Conservation (phyloP, 1,140 invertebrate genomes). For the Drosophila ananassae region DNA sequence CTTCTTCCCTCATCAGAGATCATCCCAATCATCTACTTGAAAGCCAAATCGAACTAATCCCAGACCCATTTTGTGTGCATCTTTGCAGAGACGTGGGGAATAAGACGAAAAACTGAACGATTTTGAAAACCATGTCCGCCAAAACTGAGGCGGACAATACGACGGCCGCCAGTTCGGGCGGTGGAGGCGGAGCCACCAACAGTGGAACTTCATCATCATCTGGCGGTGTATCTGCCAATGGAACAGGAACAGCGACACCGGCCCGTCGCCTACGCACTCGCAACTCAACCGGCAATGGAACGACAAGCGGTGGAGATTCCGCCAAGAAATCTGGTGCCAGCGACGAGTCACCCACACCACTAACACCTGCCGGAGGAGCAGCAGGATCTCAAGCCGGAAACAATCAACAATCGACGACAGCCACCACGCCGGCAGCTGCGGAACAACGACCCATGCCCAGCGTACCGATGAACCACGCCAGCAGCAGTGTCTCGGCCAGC, state of each 20-base stretch:
- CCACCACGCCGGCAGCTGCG: conserved; percentile 16
- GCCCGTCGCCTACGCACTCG: conserved; percentile 77
- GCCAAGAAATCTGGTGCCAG: conserved; percentile 54
- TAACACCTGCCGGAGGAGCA: conserved; percentile 9
- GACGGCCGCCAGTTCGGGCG: conserved; percentile 41
- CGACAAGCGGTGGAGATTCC: conserved; percentile 73
- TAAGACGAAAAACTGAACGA: conserved; percentile 46
- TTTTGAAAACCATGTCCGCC: conserved; percentile 61
- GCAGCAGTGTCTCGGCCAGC: conserved; percentile 71
- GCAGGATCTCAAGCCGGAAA: not conserved
- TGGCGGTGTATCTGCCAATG: conserved; percentile 43
- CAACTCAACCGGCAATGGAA: conserved; percentile 70
- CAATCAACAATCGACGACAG: not conserved
- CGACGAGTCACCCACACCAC: conserved; percentile 28
- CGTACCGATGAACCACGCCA: conserved; percentile 73
- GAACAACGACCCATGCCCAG: conserved; percentile 75
- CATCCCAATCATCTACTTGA: not conserved
- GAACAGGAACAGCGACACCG: conserved; percentile 65
- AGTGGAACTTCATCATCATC: conserved; percentile 25
- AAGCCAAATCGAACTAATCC: not conserved
- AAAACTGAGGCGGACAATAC: conserved; percentile 67
- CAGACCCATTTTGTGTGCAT: conserved; percentile 2
- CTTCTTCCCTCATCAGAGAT: too few species aligned
- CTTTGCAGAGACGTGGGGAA: conserved; percentile 48
- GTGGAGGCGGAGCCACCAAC: conserved; percentile 25